Evolutionary conservation across 2,888 invertebrate genomes (phyloP).

Genomic region (Tenthredo mesomela): DNA sequence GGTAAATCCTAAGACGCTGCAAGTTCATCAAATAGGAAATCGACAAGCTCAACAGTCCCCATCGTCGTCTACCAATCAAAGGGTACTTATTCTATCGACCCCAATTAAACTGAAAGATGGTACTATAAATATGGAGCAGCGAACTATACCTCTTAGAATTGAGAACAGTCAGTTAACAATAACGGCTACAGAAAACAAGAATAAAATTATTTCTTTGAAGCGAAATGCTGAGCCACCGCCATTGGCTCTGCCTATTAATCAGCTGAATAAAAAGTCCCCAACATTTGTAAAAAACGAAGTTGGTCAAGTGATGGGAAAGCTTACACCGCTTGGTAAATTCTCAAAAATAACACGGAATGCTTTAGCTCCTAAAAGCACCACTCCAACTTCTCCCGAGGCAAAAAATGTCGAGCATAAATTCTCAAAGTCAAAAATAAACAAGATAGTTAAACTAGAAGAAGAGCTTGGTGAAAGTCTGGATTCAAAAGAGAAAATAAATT

Average conservation of each 20-base stretch:
- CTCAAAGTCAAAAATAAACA: neutral
- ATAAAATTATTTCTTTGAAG: conserved; percentile 48
- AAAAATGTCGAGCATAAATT: neutral
- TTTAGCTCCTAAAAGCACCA: conserved; percentile 26
- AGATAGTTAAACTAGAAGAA: conserved; percentile 17
- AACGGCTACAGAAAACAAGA: conserved; percentile 38
- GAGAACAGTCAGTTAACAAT: conserved; percentile 46
- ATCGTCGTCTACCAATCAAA: conserved; percentile 37
- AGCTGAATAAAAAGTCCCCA: conserved; percentile 45
- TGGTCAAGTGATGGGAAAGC: conserved; percentile 52
- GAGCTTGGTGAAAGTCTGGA: neutral
- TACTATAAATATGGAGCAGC: conserved; percentile 49
- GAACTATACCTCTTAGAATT: conserved; percentile 51
- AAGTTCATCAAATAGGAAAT: conserved; percentile 40
- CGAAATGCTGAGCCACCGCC: conserved; percentile 47
- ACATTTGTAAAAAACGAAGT: conserved; percentile 53
- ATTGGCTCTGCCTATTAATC: conserved; percentile 47
- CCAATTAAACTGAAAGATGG: conserved; percentile 52
- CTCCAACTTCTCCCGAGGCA: neutral
- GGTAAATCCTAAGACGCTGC: conserved; percentile 20
- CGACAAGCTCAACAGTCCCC: conserved; percentile 6
- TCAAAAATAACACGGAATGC: conserved; percentile 37
- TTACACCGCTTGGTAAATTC: conserved; percentile 52
- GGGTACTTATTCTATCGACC: conserved; percentile 50
- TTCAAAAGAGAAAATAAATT: neutral